Percentiles rank a stretch among this genome's conserved stretches.
Conservation (phyloP, 2,113 vertebrate species). For the Oostethus manadensis region DNA sequence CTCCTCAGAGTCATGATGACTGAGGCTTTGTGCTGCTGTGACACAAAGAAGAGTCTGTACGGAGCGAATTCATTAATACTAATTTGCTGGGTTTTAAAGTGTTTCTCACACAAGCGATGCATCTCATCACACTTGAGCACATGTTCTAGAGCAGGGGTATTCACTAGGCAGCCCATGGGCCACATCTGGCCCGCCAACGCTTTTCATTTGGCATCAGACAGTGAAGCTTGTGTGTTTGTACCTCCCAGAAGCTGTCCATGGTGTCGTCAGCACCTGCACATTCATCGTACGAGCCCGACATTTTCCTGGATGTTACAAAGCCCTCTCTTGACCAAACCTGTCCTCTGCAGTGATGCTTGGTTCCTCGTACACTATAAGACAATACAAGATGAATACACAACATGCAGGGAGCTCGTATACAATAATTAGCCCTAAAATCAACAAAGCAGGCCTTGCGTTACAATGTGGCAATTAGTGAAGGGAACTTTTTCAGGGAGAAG, state of each 20-base stretch:
- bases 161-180: no score
- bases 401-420: background rate
- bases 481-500: constrained; percentile 28
- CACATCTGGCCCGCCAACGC: no score
- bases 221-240: constrained; percentile 45
- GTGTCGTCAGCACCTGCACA: constrained; percentile 81
- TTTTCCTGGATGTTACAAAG: constrained; percentile 69
- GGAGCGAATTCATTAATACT: constrained; percentile 59
- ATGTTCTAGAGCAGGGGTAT: background rate
- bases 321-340: constrained; percentile 59
- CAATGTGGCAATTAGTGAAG: constrained; percentile 7
- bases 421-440: background rate
- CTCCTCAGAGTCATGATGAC: constrained; percentile 46
- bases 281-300: constrained; percentile 96
- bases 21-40: constrained; percentile 37
- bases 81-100: constrained; percentile 32
- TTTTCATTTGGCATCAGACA: background rate
- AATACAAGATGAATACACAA: constrained; percentile 17
- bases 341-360: constrained; percentile 62
- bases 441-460: background rate
- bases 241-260: constrained; percentile 99
- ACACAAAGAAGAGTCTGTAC: constrained; percentile 63
- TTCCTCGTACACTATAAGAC: constrained; percentile 71
- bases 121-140: constrained; percentile 6
- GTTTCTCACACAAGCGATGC: constrained; percentile 1